A percentile compares a stretch with the other conserved stretches of the same genome.
Conservation (phyloP, 1,140 invertebrate genomes). For the Drosophila jambulina region DNA sequence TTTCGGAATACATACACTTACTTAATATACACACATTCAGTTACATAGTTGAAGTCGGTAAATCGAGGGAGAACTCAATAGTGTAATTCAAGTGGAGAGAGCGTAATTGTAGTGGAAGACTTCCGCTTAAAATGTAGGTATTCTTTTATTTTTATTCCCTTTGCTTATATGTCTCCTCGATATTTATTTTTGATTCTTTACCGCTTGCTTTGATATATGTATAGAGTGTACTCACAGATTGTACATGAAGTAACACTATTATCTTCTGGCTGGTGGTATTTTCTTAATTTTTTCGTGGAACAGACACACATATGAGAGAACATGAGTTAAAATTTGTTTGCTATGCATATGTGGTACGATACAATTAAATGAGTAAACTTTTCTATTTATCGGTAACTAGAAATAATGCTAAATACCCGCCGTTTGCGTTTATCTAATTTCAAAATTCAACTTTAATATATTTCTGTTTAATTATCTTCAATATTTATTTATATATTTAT, state of each 20-base stretch:
- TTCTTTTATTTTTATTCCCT: conserved; percentile 34
- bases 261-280: conserved; percentile 38
- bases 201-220: conserved; percentile 44
- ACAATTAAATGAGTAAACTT: conserved; percentile 63
- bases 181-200: conserved; percentile 55
- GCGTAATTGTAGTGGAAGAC: conserved; percentile 84
- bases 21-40: conserved; percentile 58
- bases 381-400: conserved; percentile 52
- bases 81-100: conserved; percentile 51
- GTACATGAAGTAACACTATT: conserved; percentile 32
- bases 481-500: conserved; percentile 30
- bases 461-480: conserved; percentile 26
- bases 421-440: conserved; percentile 43
- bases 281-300: conserved; percentile 37
- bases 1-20: conserved; percentile 75
- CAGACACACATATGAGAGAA: conserved; percentile 54
- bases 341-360: conserved; percentile 55
- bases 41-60: conserved; percentile 35
- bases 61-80: conserved; percentile 33
- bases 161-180: conserved; percentile 2
- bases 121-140: conserved; percentile 84
- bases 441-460: conserved; percentile 73
- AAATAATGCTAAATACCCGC: conserved; percentile 56
- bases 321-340: conserved; percentile 65
- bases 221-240: conserved; percentile 18